phyloP scores from a whole-genome alignment of 2,797 vertebrate species.

The Mormyrus proboscirostris region DNA sequence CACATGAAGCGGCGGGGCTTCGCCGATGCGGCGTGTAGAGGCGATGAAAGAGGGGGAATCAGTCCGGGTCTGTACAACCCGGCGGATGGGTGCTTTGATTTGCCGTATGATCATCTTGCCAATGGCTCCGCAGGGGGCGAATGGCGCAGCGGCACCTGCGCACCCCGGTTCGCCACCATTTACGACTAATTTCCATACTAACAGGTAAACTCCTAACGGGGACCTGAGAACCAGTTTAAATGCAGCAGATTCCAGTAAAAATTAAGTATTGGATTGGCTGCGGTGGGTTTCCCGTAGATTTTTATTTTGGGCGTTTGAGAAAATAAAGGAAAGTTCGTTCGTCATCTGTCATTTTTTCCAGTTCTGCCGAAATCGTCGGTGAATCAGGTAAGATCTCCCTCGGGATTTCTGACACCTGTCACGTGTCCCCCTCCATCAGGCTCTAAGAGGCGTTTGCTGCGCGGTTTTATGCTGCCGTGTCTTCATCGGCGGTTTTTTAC shows the following conservation, averaged over 20 bases:
- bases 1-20: constrained; percentile 29
- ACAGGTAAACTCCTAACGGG: not conserved
- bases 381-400: constrained; percentile 9
- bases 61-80: constrained; percentile 35
- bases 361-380: not conserved
- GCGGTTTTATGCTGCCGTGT: not conserved
- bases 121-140: not conserved
- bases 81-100: constrained; percentile 40
- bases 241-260: constrained; percentile 18
- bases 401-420: not conserved
- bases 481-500: not conserved
- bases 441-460: not conserved
- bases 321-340: not conserved
- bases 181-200: not conserved
- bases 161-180: constrained; percentile 6
- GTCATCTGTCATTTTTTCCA: not conserved
- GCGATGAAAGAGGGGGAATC: constrained; percentile 32
- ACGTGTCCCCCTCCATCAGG: not conserved
- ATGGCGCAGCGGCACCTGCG: constrained; percentile 16
- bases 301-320: not conserved
- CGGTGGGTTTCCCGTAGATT: not conserved
- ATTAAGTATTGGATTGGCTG: constrained; percentile 10
- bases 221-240: not conserved
- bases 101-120: constrained; percentile 22
- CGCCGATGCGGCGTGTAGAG: constrained; percentile 33